Base-by-base conservation (phyloP, 2,888 invertebrate genomes). In the Platycnemis pennipes region DNA sequence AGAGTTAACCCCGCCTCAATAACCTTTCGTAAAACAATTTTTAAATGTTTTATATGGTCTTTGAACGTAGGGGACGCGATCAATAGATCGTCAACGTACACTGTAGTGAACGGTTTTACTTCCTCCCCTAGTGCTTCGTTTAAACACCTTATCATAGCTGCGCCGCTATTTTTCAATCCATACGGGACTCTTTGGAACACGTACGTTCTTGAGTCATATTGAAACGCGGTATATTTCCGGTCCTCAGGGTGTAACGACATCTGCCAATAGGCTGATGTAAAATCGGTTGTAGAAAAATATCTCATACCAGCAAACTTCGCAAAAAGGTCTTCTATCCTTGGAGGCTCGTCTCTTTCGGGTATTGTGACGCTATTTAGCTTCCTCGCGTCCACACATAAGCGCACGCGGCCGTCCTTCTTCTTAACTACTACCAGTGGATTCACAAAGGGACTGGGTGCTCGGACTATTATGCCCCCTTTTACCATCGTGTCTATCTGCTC, bases 401-500 rank as follows among this genome's bases (percentile, higher is more conserved):
- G 31, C 37, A 89, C 89, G 31, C 44, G 53, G 5, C 44, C n/a
- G n/a, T 94, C 85, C 87, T 94, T 94, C 37, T 86, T 42, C 37
- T 94, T 86, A 1, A 94, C 86, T 16, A 37, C 13, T 16, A 94
- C 31, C n/a, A n/a, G n/a, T 13, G 69, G 94, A 56, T 94, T 94
- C 5, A 85, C 53, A 31, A 31, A 56, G 37, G 91, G 42, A 49
- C 56, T 86, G 37, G 42, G 53, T 31, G 45, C 94, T 45, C 56
- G 45, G 45, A 37, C 22, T 69, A 88, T 94, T 49, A 94, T 94
- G 45, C 94, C 94, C 63, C 88, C 42, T 22, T 46, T 63, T 19
- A 94, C 31, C 94, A 94, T 94, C 88, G 69, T 22, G 49, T 94
- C 88, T 46, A 94, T 94, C 94, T 94, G 49, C 77, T 94, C 22